Evolutionary conservation across 2,888 invertebrate genomes (phyloP).

Genomic region (Nysson spinosus): DNA sequence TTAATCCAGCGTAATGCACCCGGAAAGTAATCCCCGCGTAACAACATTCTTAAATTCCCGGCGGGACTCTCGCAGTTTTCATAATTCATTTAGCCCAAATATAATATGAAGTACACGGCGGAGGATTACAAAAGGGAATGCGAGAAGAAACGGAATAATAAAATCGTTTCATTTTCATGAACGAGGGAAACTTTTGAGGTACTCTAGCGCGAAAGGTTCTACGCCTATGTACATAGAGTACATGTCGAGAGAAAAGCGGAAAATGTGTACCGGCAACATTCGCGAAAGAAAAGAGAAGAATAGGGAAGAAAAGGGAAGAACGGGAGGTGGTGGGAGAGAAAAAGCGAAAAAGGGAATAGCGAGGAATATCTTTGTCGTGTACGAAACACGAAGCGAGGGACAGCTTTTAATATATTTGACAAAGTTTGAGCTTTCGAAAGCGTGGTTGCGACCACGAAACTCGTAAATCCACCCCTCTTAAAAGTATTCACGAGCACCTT

Average conservation of each 20-base stretch:
- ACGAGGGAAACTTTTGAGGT: background rate
- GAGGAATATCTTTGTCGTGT: conserved; percentile 51
- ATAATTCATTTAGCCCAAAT: too few species aligned
- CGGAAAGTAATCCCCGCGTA: too few species aligned
- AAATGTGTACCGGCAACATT: conserved; percentile 1
- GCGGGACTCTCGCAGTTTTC: too few species aligned
- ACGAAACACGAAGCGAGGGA: conserved; percentile 37
- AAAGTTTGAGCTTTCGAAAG: conserved; percentile 64
- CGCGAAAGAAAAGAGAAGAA: background rate
- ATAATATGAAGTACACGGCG: too few species aligned
- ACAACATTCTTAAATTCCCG: too few species aligned
- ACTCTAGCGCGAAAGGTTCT: conserved; percentile 16
- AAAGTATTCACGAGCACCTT: conserved; percentile 45
- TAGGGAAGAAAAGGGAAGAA: background rate
- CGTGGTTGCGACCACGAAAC: conserved; percentile 30
- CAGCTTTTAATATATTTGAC: conserved; percentile 71
- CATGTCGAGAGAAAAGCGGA: conserved; percentile 20
- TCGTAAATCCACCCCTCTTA: conserved; percentile 50
- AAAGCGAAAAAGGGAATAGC: background rate
- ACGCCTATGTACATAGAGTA: conserved; percentile 36
- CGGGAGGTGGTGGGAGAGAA: background rate
- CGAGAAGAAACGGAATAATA: too few species aligned
- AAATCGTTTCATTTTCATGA: background rate
- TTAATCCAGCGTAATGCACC: too few species aligned
- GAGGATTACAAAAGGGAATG: too few species aligned